Evolutionary conservation across 1,140 invertebrate species (phyloP).

Genomic region (Camponotus pennsylvanicus): DNA sequence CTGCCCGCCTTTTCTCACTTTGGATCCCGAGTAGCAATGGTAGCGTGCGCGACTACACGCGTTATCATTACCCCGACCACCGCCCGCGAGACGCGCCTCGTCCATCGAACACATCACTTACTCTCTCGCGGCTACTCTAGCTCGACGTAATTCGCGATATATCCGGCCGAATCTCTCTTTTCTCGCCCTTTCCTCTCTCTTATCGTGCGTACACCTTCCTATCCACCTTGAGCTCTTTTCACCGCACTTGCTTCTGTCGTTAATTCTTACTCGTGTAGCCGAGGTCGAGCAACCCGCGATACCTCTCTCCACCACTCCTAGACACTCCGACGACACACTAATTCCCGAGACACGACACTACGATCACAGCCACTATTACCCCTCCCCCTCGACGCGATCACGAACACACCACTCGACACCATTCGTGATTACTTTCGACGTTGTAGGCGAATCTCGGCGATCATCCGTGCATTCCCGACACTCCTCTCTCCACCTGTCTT

Average conservation of each 20-base stretch:
- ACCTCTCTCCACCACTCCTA: conserved; percentile 34
- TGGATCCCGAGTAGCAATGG: conserved; percentile 73
- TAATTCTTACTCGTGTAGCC: conserved; percentile 32
- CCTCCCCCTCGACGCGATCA: conserved; percentile 31
- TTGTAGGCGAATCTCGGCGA: conserved; percentile 35
- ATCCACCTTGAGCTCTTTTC: conserved; percentile 41
- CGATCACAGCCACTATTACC: conserved; percentile 34
- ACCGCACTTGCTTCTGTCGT: conserved; percentile 31
- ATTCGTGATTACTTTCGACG: conserved; percentile 49
- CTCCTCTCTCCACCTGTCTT: conserved; percentile 35
- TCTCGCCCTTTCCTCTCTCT: background rate
- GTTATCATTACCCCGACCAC: conserved; percentile 82
- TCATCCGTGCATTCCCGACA: conserved; percentile 41
- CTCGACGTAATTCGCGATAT: conserved; percentile 65
- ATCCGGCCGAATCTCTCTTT: conserved; percentile 40
- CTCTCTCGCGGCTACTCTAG: conserved; percentile 66
- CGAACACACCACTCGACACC: conserved; percentile 49
- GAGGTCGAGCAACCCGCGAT: conserved; percentile 5
- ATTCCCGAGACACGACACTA: conserved; percentile 47
- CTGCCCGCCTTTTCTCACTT: conserved; percentile 80
- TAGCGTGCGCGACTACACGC: conserved; percentile 71
- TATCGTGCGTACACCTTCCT: conserved; percentile 5
- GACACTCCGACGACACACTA: conserved; percentile 33
- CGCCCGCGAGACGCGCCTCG: conserved; percentile 84
- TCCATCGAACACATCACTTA: conserved; percentile 86